phyloP scores from a whole-genome alignment of 2,113 vertebrate genomes.

The Oryzias curvinotus region DNA sequence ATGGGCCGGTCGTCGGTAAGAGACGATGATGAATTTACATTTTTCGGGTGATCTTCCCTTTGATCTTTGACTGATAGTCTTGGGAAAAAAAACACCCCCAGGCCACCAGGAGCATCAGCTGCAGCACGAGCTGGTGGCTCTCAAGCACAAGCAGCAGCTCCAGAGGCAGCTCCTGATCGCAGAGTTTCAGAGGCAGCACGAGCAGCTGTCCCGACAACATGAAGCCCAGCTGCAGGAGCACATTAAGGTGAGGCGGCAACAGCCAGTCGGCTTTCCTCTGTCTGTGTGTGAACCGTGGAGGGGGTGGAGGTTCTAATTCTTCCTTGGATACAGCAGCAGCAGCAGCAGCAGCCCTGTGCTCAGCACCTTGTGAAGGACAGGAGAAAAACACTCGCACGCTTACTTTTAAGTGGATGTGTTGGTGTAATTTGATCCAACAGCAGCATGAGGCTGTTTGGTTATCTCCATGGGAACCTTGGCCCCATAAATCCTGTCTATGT shows the following conservation, averaged over 20 bases:
- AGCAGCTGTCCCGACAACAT: constrained; percentile 94
- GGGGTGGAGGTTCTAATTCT: not conserved
- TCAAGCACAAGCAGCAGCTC: constrained; percentile 98
- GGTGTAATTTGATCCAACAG: constrained; percentile 44
- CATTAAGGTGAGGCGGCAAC: constrained; percentile 82
- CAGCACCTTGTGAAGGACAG: constrained; percentile 39
- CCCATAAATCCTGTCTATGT: constrained; percentile 4
- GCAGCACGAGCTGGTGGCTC: constrained; percentile 93
- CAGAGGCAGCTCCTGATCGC: constrained; percentile 96
- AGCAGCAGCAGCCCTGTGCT: constrained; percentile 17
- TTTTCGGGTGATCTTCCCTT: not conserved
- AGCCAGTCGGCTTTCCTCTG: not conserved
- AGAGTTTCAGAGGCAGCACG: constrained; percentile 95
- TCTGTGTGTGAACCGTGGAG: not conserved
- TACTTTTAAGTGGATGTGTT: constrained; percentile 21
- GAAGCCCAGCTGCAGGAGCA: constrained; percentile 96
- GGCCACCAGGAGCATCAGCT: constrained; percentile 86
- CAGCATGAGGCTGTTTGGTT: constrained; percentile 25
- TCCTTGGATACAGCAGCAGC: constrained; percentile 12
- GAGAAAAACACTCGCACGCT: constrained; percentile 23
- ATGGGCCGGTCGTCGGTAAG: constrained; percentile 71
- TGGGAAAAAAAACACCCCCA: constrained; percentile 2
- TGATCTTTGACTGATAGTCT: not conserved
- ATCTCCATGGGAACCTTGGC: constrained; percentile 37
- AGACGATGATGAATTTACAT: not conserved